These are phyloP conservation scores for Zoanthus solanderi DNA, from an alignment of 92 coral and sea anemone genomes.

Conservation along the genomic window DNA sequence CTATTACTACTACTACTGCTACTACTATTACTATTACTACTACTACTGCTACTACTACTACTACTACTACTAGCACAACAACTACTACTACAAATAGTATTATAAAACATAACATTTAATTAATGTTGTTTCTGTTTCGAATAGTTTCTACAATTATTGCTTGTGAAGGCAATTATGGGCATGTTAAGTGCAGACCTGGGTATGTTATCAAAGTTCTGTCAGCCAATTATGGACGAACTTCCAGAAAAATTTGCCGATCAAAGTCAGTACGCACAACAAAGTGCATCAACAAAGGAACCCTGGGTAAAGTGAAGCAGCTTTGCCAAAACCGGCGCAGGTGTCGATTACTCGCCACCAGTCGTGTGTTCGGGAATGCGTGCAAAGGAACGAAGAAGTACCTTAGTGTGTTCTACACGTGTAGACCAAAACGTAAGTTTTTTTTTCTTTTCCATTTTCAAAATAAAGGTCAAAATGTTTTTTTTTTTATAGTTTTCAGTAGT, in stretches of 20 bases:
- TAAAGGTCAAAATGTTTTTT: background rate
- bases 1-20: background rate
- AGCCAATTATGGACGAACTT: constrained; percentile 49
- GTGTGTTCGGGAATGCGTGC: constrained; percentile 53
- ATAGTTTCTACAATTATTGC: constrained; percentile 1
- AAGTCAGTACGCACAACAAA: constrained; percentile 19
- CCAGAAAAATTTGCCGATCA: constrained; percentile 12
- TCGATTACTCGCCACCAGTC: constrained; percentile 10
- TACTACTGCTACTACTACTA: no score
- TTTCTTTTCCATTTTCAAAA: background rate
- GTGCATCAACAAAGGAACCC: constrained; percentile 43
- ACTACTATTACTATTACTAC: background rate
- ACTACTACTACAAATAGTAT: no score
- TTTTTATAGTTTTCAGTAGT: no score
- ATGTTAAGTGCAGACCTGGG: background rate
- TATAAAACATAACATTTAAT: no score
- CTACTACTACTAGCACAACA: no score
- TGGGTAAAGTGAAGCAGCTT: constrained; percentile 7
- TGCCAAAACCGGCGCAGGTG: constrained; percentile 36
- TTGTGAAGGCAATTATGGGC: constrained; percentile 15
- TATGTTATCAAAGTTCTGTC: constrained; percentile 7
- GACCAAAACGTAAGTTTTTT: background rate
- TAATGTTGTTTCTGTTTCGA: background rate
- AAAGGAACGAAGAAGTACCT: constrained; percentile 50
- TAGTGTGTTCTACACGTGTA: constrained; percentile 32